A percentile compares a stretch with the other conserved stretches of the same genome.
phyloP scores from a whole-genome alignment of 2,113 vertebrate species.

The Amazona vittata region DNA sequence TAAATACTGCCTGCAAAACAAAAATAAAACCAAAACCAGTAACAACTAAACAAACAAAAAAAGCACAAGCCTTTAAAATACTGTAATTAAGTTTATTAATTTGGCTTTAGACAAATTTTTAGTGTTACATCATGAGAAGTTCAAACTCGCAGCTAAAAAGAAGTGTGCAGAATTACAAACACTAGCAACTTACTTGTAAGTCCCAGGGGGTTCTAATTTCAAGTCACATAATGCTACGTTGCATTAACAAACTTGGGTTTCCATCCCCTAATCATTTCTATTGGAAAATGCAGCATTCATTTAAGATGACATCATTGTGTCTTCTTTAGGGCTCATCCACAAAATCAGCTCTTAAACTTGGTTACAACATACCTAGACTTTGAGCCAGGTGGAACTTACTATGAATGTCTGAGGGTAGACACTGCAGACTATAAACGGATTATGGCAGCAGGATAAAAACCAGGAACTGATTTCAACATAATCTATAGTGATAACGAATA shows the following conservation, averaged over 20 bases:
- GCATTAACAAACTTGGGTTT: neutral
- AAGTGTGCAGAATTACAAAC: neutral
- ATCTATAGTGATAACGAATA: neutral
- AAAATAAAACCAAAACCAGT: neutral
- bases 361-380: neutral
- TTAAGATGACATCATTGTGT: neutral
- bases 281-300: accelerated
- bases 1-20: slow-evolving; percentile 82
- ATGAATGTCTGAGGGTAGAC: neutral
- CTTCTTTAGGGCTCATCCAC: neutral
- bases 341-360: neutral
- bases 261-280: neutral
- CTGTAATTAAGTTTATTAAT: neutral
- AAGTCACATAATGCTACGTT: neutral
- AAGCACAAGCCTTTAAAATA: neutral
- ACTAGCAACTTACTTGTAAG: neutral
- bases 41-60: neutral
- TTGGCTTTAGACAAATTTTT: neutral
- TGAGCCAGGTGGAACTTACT: neutral
- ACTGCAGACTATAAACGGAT: neutral
- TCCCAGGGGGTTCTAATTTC: neutral
- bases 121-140: neutral
- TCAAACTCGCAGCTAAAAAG: neutral
- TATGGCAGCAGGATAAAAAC: neutral
- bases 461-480: neutral